Base-by-base conservation (phyloP, 2,113 vertebrate species). In the Columba livia region DNA sequence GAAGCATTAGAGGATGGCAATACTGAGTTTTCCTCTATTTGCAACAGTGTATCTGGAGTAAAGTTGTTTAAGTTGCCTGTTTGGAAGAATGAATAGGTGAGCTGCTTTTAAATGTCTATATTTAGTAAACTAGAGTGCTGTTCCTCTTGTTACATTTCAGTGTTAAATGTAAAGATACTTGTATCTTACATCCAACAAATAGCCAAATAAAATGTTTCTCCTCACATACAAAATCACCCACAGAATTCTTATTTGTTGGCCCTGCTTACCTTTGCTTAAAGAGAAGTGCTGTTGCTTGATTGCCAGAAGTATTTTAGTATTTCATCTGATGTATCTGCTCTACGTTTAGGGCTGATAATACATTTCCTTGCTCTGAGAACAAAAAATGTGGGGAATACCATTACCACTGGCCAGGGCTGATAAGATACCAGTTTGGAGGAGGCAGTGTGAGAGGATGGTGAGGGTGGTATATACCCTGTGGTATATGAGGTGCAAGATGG, bases 1-100 rank as follows among this genome's bases (percentile, higher is more conserved):
- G 2, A 73, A 83, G 34, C 4, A 0, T 9, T 19, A 88, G 44
- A 81, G 57, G 42, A 70, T 74, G 18, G 10, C 51, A 78, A 4
- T 79, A 20, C 21, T 88, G 51, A 36, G 31, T 87, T 92, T 94
- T 79, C n/a, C 21, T 90, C 38, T 50, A 2, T 80, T 87, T 93
- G 21, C 48, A 84, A 13, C 29, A 51, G 9, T 53, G 26, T 56
- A 11, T 78, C 31, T 72, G 44, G 7, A 81, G 24, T 64, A 36
- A 75, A 60, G 60, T 88, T 51, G 42, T 58, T 77, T 28, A 72
- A 79, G n/a, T 65, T 0, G 0, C 1, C 15, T 64, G 28, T 86
- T 82, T 36, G 14, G 57, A 69, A 57, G 65, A 94, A 48, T n/a
- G 5, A 85, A 21, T n/a, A 58, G 24, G 11, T 60, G 16, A 75